A percentile compares a stretch with the other conserved stretches of the same genome.
Conservation (phyloP, 1,140 invertebrate genomes). For the Zaprionus camerounensis region DNA sequence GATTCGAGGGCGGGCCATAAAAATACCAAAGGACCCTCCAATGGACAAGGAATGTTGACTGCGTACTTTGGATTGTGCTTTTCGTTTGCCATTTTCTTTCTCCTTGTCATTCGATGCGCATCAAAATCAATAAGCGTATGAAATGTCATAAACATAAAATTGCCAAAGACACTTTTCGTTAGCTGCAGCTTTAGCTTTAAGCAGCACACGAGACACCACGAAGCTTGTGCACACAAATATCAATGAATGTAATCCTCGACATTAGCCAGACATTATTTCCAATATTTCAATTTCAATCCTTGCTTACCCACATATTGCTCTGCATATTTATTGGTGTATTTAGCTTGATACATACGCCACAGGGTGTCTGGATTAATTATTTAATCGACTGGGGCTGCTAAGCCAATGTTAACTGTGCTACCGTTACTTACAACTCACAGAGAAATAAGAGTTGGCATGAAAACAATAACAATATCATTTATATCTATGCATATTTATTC, state of each 20-base stretch:
- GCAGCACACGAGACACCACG: constrained; percentile 8
- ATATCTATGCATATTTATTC: neutral
- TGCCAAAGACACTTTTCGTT: constrained; percentile 33
- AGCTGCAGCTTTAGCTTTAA: constrained; percentile 42
- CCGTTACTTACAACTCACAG: neutral
- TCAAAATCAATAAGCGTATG: constrained; percentile 79
- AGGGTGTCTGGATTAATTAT: neutral
- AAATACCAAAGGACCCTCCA: constrained; percentile 27
- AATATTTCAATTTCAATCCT: neutral
- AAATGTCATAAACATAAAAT: constrained; percentile 71
- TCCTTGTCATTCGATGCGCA: constrained; percentile 54
- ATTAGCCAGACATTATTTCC: neutral
- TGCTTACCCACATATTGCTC: neutral
- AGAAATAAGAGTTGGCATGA: neutral
- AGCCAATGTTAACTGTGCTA: neutral
- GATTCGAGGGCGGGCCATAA: constrained; percentile 56
- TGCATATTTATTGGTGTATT: neutral
- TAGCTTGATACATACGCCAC: neutral
- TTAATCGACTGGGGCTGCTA: neutral
- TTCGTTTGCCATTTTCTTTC: constrained; percentile 31
- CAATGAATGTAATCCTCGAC: neutral
- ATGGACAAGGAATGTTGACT: constrained; percentile 14
- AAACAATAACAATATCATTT: neutral
- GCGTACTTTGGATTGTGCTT: constrained; percentile 35
- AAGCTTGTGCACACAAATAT: neutral